These are phyloP conservation scores for Parnassius glacialis DNA, from an alignment of 2,888 invertebrate genomes.

Conservation along the genomic window DNA sequence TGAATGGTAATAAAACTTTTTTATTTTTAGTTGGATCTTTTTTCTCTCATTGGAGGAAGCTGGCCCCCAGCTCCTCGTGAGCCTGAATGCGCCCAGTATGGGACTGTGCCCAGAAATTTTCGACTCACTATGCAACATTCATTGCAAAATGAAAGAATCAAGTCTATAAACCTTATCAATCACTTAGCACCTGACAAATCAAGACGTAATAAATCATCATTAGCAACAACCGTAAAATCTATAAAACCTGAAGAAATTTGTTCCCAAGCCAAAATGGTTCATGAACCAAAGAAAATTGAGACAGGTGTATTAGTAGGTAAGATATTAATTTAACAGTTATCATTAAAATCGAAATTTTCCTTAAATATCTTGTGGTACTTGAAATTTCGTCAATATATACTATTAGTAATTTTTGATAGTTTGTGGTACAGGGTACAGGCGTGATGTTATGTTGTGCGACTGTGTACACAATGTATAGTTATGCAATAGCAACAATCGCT, in stretches of 20 bases:
- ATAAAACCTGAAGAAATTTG: constrained; percentile 38
- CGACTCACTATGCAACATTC: constrained; percentile 65
- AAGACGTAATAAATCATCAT: constrained; percentile 51
- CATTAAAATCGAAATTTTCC: too few species aligned
- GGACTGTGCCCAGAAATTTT: constrained; percentile 48
- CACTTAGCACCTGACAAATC: constrained; percentile 73
- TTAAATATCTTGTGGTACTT: too few species aligned
- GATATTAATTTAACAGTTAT: constrained; percentile 21
- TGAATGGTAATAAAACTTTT: background rate
- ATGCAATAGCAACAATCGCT: too few species aligned
- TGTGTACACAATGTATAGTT: too few species aligned
- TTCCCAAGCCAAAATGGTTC: constrained; percentile 60
- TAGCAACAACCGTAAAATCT: constrained; percentile 33
- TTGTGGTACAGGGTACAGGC: too few species aligned
- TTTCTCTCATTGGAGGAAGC: constrained; percentile 70
- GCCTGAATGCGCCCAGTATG: constrained; percentile 60
- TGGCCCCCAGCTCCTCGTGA: constrained; percentile 72
- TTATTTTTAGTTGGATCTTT: constrained; percentile 62
- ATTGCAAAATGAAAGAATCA: constrained; percentile 71
- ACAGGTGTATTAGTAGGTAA: constrained; percentile 71
- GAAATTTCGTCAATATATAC: too few species aligned
- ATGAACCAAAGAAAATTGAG: constrained; percentile 72
- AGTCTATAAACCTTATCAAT: constrained; percentile 81
- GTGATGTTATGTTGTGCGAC: too few species aligned
- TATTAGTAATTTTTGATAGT: too few species aligned